phyloP scores from a whole-genome alignment of 2,797 vertebrate genomes.

The Vipera latastei region DNA sequence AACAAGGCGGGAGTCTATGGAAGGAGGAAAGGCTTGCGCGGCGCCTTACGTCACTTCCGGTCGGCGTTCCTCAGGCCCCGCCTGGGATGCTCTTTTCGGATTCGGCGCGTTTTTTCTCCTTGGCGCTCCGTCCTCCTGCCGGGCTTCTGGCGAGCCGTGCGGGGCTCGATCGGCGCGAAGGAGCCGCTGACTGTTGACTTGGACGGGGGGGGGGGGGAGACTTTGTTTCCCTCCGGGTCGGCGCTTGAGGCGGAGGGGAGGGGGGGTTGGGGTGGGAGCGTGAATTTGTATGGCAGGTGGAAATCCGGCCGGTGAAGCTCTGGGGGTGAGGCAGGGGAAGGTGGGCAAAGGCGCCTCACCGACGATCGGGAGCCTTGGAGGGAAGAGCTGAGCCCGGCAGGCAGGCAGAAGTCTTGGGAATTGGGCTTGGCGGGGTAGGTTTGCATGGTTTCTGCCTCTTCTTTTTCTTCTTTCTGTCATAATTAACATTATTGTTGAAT shows the following conservation, averaged over 20 bases:
- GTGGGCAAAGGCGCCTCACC: not conserved
- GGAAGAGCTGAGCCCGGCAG: not conserved
- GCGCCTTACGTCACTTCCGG: not conserved
- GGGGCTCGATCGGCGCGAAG: not conserved
- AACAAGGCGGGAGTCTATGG: not conserved
- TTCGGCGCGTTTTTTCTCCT: not conserved
- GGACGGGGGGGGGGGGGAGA: too few relatives aligned
- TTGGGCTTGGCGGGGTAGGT: not conserved
- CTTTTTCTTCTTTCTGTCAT: not conserved
- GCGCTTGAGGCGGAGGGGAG: not conserved
- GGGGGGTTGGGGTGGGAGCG: too few relatives aligned
- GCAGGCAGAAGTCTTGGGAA: not conserved
- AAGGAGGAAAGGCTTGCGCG: too few relatives aligned
- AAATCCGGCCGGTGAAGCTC: not conserved
- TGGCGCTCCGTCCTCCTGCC: not conserved
- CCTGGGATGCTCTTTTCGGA: accelerated
- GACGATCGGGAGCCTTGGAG: not conserved
- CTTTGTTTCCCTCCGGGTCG: not conserved
- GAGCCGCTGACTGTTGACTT: not conserved
- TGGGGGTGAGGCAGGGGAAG: not conserved
- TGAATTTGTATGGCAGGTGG: not conserved
- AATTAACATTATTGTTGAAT: not conserved
- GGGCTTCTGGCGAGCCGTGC: not conserved
- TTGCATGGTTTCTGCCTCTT: not conserved
- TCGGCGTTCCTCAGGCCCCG: not conserved